phyloP scores from a whole-genome alignment of 2,888 invertebrate species.

The Cosmorhoe ocellata region DNA sequence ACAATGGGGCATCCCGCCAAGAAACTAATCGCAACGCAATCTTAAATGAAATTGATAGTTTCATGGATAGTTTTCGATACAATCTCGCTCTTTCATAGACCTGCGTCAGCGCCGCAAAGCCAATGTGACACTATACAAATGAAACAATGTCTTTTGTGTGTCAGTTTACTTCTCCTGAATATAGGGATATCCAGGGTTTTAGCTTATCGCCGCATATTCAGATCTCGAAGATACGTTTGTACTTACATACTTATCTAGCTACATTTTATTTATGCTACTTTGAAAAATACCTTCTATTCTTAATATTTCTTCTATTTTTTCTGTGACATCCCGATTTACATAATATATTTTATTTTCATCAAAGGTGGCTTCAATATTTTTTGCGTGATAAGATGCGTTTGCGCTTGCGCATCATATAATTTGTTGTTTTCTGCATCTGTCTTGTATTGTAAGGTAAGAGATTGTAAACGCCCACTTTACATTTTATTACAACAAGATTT shows the following conservation, averaged over 20 bases:
- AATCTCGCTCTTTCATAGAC: conserved; percentile 34
- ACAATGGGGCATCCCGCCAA: conserved; percentile 30
- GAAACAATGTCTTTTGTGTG: conserved; percentile 70
- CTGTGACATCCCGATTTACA: too few relatives aligned
- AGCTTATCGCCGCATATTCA: conserved; percentile 29
- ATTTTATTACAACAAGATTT: conserved; percentile 47
- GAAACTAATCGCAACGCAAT: conserved; percentile 27
- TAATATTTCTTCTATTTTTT: too few relatives aligned
- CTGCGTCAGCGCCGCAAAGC: conserved; percentile 28
- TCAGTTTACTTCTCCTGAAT: conserved; percentile 46
- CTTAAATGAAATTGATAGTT: conserved; percentile 28
- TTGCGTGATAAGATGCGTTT: conserved; percentile 45
- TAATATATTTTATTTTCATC: neutral
- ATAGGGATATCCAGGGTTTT: conserved; percentile 28
- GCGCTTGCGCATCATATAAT: conserved; percentile 43
- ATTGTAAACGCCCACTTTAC: conserved; percentile 56
- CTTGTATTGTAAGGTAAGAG: conserved; percentile 49
- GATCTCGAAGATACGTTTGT: conserved; percentile 31
- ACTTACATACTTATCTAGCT: conserved; percentile 3
- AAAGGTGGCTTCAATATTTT: conserved; percentile 44
- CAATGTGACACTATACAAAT: conserved; percentile 60
- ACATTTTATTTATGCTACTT: too few relatives aligned
- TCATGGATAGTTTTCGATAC: conserved; percentile 33
- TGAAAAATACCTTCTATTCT: too few relatives aligned
- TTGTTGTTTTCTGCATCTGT: conserved; percentile 48